These are phyloP conservation scores for Mamestra configurata DNA, from an alignment of 1,140 invertebrate genomes.

Conservation along the genomic window DNA sequence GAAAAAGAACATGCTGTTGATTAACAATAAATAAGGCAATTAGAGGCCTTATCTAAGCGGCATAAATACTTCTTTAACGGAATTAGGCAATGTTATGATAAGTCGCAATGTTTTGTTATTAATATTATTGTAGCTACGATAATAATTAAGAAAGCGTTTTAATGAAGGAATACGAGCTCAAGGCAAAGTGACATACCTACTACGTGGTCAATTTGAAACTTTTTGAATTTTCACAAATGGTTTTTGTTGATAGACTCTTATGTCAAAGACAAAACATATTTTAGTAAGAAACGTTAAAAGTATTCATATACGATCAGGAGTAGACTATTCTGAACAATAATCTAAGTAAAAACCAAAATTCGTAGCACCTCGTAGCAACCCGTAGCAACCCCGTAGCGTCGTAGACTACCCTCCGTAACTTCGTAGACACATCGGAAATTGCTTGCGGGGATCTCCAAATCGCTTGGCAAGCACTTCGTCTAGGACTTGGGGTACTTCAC, in stretches of 20 bases:
- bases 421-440: constrained; percentile 14
- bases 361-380: not conserved
- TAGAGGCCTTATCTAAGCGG: not conserved
- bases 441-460: not conserved
- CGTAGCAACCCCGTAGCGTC: not conserved
- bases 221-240: not conserved
- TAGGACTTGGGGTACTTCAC: not conserved
- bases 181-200: too few relatives aligned
- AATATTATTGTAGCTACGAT: not conserved
- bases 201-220: too few relatives aligned
- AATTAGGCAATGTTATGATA: not conserved
- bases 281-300: not conserved
- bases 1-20: not conserved
- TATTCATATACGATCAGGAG: too few relatives aligned
- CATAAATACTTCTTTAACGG: not conserved
- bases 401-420: not conserved
- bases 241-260: too few relatives aligned
- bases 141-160: not conserved
- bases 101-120: not conserved
- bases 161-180: too few relatives aligned
- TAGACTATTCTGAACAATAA: too few relatives aligned
- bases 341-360: not conserved
- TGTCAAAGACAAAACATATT: too few relatives aligned
- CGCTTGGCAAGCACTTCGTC: not conserved
- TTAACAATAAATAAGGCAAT: not conserved